Conservation (phyloP, 2,888 invertebrate species). For the Drosophila bunnanda region DNA sequence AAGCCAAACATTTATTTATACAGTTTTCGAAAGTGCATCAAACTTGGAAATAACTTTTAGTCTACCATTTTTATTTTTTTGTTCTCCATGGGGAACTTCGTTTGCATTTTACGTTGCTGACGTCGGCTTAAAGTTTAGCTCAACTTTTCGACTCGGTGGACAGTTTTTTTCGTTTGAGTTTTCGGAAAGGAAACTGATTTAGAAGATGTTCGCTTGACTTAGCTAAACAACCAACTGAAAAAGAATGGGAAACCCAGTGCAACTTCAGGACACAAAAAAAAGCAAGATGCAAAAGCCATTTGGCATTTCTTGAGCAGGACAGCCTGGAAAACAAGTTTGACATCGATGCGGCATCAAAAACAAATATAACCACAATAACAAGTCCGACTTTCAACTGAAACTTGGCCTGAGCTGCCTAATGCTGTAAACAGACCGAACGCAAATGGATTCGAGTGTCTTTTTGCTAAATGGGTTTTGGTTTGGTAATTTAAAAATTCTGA, state of each 20-base stretch:
- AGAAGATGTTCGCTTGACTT: constrained; percentile 46
- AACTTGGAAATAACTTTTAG: constrained; percentile 61
- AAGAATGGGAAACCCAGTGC: constrained; percentile 31
- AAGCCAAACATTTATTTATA: constrained; percentile 37
- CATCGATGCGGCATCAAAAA: constrained; percentile 49
- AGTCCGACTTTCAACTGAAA: constrained; percentile 25
- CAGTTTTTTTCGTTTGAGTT: constrained; percentile 52
- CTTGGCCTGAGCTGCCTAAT: constrained; percentile 10
- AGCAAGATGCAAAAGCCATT: constrained; percentile 31
- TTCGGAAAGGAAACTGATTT: constrained; percentile 51
- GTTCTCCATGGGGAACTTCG: constrained; percentile 25
- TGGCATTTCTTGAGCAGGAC: constrained; percentile 22
- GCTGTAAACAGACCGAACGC: constrained; percentile 14
- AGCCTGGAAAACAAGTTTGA: constrained; percentile 46
- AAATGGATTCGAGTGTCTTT: constrained; percentile 22
- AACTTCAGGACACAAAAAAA: constrained; percentile 4
- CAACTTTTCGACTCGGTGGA: constrained; percentile 62
- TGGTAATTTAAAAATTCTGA: neutral
- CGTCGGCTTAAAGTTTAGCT: constrained; percentile 52
- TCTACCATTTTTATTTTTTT: constrained; percentile 18
- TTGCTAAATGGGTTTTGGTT: neutral
- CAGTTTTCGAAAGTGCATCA: constrained; percentile 46
- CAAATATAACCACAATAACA: constrained; percentile 49
- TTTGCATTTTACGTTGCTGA: constrained; percentile 49
- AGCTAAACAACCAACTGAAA: constrained; percentile 30